Base-by-base conservation (phyloP, 2,113 vertebrate genomes). In the Nycticebus coucang region DNA sequence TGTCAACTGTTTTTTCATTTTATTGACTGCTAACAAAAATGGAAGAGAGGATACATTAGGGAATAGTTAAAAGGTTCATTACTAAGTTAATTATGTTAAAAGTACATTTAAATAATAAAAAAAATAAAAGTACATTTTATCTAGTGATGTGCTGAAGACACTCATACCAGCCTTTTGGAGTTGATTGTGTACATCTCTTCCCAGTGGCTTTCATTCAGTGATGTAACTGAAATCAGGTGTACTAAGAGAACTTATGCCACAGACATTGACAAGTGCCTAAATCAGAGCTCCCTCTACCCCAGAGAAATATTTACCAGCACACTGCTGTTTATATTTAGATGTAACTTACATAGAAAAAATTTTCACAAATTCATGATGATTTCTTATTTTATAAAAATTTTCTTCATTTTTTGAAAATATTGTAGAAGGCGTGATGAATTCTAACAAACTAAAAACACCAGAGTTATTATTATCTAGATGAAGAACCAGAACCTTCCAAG, bases 321-420 rank as follows among this genome's bases (percentile, higher is more conserved):
- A 68, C 45, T 45, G 53, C 45, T 45, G 2, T n/a, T 90, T 89
- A 66, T 62, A 80, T 13, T 89, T 4, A 75, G 53, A 10, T 89
- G 45, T 86, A 81, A 87, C 53, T 77, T n/a, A 35, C 35, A 85
- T 2, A 93, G 50, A 95, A 53, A 86, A 95, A 55, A 89, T 55
- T 88, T 55, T 88, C 35, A 75, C 37, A 86, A 85, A 60, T 69
- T 26, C 7, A 41, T 5, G 18, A 33, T 60, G 26, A 68, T n/a
- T 50, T 80, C 50, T 85, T 55, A 55, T 55, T 17, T 55, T 55
- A 3, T 55, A 55, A 55, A 55, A 55, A 2, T 55, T 55, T 55
- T 55, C 14, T 55, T 15, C n/a, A n/a, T 55, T 55, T 55, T 55
- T 55, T 55, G 53, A 55, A 55, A 55, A 55, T 55, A 55, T 55